Evolutionary conservation across 1,140 invertebrate genomes (phyloP).

Genomic region (Mylabris phalerata): DNA sequence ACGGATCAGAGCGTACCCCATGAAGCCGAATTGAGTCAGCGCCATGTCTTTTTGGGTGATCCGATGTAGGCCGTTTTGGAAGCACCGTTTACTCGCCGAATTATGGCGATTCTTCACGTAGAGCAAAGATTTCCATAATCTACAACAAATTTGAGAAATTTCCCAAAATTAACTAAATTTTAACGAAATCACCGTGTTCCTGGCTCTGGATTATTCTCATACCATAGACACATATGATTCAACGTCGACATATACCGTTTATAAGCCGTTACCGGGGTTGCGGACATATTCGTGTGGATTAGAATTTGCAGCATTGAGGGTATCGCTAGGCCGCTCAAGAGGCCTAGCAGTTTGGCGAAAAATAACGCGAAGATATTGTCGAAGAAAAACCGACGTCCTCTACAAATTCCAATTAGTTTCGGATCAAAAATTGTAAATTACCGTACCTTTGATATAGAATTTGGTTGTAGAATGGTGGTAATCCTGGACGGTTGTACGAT

Average conservation of each 20-base stretch:
- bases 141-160: slow-evolving; percentile 34
- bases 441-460: slow-evolving; percentile 48
- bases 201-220: slow-evolving; percentile 53
- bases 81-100: slow-evolving; percentile 47
- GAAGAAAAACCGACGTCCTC: slow-evolving; percentile 58
- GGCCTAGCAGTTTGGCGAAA: slow-evolving; percentile 53
- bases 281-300: slow-evolving; percentile 58
- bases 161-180: slow-evolving; percentile 13
- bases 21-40: slow-evolving; percentile 79
- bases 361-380: slow-evolving; percentile 54
- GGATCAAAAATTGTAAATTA: too few species aligned
- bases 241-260: slow-evolving; percentile 68
- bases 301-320: slow-evolving; percentile 58
- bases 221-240: slow-evolving; percentile 68
- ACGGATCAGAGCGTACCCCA: slow-evolving; percentile 65
- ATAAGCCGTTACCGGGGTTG: slow-evolving; percentile 57
- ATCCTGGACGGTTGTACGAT: slow-evolving; percentile 24
- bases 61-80: slow-evolving; percentile 42
- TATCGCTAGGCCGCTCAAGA: slow-evolving; percentile 55
- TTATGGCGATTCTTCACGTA: slow-evolving; percentile 61
- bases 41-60: slow-evolving; percentile 75
- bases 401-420: slow-evolving; percentile 32
- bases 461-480: slow-evolving; percentile 52
- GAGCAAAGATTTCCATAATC: slow-evolving; percentile 58
- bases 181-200: slow-evolving; percentile 43